A percentile compares a stretch with the other conserved stretches of the same genome.
These are phyloP conservation scores for Hirundichthys speculiger DNA, from an alignment of 2,113 vertebrate genomes.

Conservation along the genomic window DNA sequence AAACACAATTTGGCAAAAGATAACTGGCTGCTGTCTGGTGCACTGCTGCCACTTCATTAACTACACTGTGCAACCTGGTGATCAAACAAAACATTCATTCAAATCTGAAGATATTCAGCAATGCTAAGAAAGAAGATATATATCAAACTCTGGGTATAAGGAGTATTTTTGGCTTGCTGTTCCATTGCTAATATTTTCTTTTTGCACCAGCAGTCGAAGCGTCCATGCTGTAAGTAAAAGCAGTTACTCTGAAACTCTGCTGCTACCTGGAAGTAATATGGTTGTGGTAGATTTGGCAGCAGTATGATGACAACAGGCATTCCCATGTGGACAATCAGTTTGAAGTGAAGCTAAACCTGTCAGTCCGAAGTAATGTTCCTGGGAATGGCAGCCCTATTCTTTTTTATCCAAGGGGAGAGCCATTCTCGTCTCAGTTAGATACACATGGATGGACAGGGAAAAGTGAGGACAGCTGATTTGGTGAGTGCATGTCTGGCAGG, in stretches of 20 bases:
- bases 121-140: not conserved
- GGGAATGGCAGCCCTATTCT: constrained; percentile 50
- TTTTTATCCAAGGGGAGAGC: constrained; percentile 54
- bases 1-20: constrained; percentile 22
- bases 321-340: constrained; percentile 52
- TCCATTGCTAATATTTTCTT: not conserved
- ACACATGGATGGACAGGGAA: constrained; percentile 61
- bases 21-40: constrained; percentile 20
- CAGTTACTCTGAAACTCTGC: constrained; percentile 6
- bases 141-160: not conserved
- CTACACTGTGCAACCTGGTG: constrained; percentile 8
- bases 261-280: constrained; percentile 10
- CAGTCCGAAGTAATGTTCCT: constrained; percentile 56
- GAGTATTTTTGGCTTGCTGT: not conserved
- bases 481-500: constrained; percentile 31
- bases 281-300: constrained; percentile 24
- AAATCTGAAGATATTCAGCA: constrained; percentile 6
- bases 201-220: constrained; percentile 17
- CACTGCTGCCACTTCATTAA: constrained; percentile 36
- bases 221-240: not conserved
- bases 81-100: constrained; percentile 34
- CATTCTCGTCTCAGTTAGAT: constrained; percentile 68
- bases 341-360: constrained; percentile 56
- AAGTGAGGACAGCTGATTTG: constrained; percentile 50
- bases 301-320: constrained; percentile 45